Evolutionary conservation across 2,797 vertebrate genomes (phyloP).

Genomic region (Esox masquinongy): DNA sequence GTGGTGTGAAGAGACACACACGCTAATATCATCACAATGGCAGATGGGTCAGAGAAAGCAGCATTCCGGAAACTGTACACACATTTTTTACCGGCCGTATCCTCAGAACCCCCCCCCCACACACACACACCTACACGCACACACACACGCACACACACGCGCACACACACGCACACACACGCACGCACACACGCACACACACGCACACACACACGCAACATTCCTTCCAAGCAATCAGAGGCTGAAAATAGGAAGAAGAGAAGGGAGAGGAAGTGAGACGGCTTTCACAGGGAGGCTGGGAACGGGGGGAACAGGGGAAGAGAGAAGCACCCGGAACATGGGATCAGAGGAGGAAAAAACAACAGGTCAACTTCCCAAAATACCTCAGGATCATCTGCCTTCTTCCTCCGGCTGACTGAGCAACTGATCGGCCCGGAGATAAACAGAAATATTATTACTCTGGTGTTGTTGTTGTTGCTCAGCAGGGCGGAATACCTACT

Average conservation of each 20-base stretch:
- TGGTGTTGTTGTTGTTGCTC: slow-evolving; percentile 31
- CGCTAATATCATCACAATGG: slow-evolving; percentile 51
- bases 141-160: slow-evolving; percentile 13
- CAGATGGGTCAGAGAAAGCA: slow-evolving; percentile 76
- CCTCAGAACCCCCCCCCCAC: slow-evolving; percentile 47
- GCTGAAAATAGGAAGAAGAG: slow-evolving; percentile 81
- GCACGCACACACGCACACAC: slow-evolving; percentile 15
- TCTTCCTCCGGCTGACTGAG: neutral
- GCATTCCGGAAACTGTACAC: slow-evolving; percentile 74
- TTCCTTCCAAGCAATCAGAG: slow-evolving; percentile 75
- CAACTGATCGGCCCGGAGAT: slow-evolving; percentile 54
- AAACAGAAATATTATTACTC: slow-evolving; percentile 76
- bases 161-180: slow-evolving; percentile 6
- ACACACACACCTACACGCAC: slow-evolving; percentile 9
- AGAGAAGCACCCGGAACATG: slow-evolving; percentile 81
- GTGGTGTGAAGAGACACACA: slow-evolving; percentile 45
- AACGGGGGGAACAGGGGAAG: slow-evolving; percentile 69
- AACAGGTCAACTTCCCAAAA: slow-evolving; percentile 75
- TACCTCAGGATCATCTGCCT: slow-evolving; percentile 75
- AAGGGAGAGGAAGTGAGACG: slow-evolving; percentile 77
- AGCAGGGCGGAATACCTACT: slow-evolving; percentile 51
- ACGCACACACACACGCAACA: slow-evolving; percentile 39
- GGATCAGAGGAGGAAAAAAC: slow-evolving; percentile 84
- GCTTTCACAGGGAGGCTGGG: slow-evolving; percentile 78
- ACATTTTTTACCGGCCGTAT: slow-evolving; percentile 78